phyloP scores from a whole-genome alignment of 2,888 invertebrate genomes.

The Biston stratarius region DNA sequence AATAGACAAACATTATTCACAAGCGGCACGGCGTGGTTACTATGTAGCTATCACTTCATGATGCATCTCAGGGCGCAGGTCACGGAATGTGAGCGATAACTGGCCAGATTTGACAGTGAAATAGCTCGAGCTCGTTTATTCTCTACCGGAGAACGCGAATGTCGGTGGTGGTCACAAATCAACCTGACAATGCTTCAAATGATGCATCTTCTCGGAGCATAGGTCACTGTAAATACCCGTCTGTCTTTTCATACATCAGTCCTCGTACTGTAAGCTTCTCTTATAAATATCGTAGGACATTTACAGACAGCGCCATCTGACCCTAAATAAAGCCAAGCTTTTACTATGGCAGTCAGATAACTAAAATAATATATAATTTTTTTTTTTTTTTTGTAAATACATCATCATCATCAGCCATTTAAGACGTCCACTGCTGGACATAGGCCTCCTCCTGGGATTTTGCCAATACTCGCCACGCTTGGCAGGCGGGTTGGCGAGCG shows the following conservation, averaged over 20 bases:
- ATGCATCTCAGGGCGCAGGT: constrained; percentile 69
- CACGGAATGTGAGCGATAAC: constrained; percentile 74
- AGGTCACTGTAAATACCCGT: constrained; percentile 62
- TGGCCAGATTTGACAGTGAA: constrained; percentile 79
- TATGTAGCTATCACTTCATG: constrained; percentile 52
- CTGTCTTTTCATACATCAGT: background rate
- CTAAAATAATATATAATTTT: too few species aligned
- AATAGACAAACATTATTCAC: constrained; percentile 28
- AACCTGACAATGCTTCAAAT: constrained; percentile 63
- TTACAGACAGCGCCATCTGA: too few species aligned
- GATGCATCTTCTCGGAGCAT: constrained; percentile 69
- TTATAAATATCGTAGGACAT: too few species aligned
- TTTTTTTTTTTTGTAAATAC: too few species aligned
- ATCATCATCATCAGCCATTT: too few species aligned
- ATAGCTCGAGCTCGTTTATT: constrained; percentile 63
- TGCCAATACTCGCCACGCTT: too few species aligned
- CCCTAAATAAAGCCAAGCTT: too few species aligned
- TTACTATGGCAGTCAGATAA: too few species aligned
- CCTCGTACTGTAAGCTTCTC: too few species aligned
- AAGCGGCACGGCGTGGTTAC: constrained; percentile 28
- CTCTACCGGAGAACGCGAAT: constrained; percentile 58
- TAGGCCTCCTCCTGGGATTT: too few species aligned
- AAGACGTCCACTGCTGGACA: too few species aligned
- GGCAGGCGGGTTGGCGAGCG: too few species aligned
- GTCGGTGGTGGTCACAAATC: constrained; percentile 65